A percentile compares a stretch with the other conserved stretches of the same genome.
These are phyloP conservation scores for Uloborus plumipes DNA, from an alignment of 2,888 invertebrate species.

Conservation along the genomic window DNA sequence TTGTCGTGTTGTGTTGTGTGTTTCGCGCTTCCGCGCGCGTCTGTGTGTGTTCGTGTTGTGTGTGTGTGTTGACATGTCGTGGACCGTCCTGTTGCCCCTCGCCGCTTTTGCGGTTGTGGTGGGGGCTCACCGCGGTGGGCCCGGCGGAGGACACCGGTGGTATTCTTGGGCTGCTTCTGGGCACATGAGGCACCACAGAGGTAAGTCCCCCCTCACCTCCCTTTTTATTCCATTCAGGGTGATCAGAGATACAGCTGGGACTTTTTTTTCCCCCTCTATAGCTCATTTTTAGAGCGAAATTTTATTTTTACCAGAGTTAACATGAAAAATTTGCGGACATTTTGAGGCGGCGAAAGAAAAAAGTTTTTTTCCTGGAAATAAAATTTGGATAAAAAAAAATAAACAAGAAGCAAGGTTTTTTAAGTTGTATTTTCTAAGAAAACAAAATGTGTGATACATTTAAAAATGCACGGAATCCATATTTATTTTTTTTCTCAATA, in stretches of 20 bases:
- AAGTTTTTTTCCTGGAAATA: too few species aligned
- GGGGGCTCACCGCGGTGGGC: background rate
- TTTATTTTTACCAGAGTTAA: too few species aligned
- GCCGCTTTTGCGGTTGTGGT: constrained; percentile 2
- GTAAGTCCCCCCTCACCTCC: constrained; percentile 9
- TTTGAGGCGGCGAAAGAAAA: too few species aligned
- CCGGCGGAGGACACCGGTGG: constrained; percentile 52
- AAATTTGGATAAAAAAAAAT: too few species aligned
- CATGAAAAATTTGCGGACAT: too few species aligned
- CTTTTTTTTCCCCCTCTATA: too few species aligned
- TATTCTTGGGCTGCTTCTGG: constrained; percentile 61
- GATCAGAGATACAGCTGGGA: background rate
- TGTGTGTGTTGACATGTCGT: background rate
- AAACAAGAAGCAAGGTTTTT: too few species aligned
- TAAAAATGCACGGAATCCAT: too few species aligned
- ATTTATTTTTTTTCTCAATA: too few species aligned
- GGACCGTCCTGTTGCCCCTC: constrained; percentile 15
- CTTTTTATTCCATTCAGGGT: background rate
- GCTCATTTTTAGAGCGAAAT: too few species aligned
- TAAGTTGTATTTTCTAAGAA: too few species aligned
- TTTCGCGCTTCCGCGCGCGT: background rate
- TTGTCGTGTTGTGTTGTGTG: background rate
- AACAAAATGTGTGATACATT: too few species aligned
- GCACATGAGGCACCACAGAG: constrained; percentile 57
- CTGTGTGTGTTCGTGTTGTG: background rate